Evolutionary conservation across 2,113 vertebrate genomes (phyloP).

Genomic region (Rhabdornis inornatus): DNA sequence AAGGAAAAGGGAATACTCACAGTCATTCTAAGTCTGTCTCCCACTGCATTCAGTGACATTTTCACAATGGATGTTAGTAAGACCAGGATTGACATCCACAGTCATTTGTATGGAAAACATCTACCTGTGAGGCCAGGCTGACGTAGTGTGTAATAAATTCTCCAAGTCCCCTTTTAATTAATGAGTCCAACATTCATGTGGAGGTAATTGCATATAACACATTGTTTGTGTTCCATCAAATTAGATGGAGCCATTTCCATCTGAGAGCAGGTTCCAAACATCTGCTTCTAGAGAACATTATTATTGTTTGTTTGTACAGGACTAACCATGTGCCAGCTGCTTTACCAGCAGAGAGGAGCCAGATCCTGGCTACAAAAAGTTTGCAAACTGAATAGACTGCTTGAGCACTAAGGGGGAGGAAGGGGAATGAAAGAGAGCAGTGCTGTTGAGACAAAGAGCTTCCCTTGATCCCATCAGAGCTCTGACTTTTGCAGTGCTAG

Average conservation of each 20-base stretch:
- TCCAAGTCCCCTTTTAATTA: slow-evolving; percentile 76
- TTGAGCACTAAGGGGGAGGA: background rate
- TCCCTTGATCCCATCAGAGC: background rate
- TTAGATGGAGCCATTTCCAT: background rate
- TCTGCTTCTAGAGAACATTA: slow-evolving; percentile 33
- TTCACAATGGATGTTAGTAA: background rate
- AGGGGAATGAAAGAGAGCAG: background rate
- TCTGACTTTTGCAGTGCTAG: background rate
- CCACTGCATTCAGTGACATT: background rate
- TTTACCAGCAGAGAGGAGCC: slow-evolving; percentile 16
- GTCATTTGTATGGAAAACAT: background rate
- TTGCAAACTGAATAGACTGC: background rate
- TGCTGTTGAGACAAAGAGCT: background rate
- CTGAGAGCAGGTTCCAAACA: slow-evolving; percentile 44
- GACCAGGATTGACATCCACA: background rate
- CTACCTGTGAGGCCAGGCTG: slow-evolving; percentile 28
- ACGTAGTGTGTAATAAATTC: slow-evolving; percentile 48
- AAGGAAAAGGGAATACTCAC: background rate
- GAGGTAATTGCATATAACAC: slow-evolving; percentile 51
- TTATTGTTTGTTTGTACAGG: slow-evolving; percentile 45
- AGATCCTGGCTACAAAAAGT: background rate
- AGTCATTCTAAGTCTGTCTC: background rate
- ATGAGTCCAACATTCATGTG: slow-evolving; percentile 41
- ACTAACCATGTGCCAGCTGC: slow-evolving; percentile 21
- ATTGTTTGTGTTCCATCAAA: slow-evolving; percentile 55